Evolutionary conservation across 2,888 invertebrate species (phyloP).

Genomic region (Tuberolachnus salignus): DNA sequence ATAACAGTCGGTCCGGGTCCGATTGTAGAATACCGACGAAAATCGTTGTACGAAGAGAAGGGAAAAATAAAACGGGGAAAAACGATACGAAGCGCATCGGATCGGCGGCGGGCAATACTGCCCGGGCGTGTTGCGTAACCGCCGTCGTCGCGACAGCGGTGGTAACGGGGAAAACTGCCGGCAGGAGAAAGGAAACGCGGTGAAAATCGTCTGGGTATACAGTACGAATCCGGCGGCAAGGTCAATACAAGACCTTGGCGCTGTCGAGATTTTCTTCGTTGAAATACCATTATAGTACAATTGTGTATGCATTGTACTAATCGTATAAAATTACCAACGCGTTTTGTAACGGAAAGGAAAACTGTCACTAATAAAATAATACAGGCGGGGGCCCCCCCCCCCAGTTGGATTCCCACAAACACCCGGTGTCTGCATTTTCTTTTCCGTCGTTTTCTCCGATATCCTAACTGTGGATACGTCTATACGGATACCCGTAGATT

Average conservation of each 20-base stretch:
- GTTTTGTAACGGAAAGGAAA: neutral
- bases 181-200: conserved; percentile 51
- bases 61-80: neutral
- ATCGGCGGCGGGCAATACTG: conserved; percentile 6
- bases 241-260: conserved; percentile 50
- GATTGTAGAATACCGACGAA: neutral
- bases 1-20: neutral
- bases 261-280: conserved; percentile 32
- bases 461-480: too few relatives aligned
- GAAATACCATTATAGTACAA: neutral
- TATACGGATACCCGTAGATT: too few relatives aligned
- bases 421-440: too few relatives aligned
- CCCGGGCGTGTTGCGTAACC: conserved; percentile 12
- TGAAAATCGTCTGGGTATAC: conserved; percentile 29
- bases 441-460: too few relatives aligned
- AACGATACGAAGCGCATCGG: conserved; percentile 45
- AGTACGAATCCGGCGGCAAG: conserved; percentile 7
- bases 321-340: too few relatives aligned
- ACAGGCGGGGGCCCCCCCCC: too few relatives aligned
- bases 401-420: too few relatives aligned
- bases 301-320: neutral
- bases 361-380: too few relatives aligned
- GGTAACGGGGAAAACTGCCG: conserved; percentile 33
- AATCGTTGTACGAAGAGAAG: neutral
- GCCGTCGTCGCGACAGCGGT: neutral